phyloP scores from a whole-genome alignment of 2,113 vertebrate species.

The Daboia siamensis region DNA sequence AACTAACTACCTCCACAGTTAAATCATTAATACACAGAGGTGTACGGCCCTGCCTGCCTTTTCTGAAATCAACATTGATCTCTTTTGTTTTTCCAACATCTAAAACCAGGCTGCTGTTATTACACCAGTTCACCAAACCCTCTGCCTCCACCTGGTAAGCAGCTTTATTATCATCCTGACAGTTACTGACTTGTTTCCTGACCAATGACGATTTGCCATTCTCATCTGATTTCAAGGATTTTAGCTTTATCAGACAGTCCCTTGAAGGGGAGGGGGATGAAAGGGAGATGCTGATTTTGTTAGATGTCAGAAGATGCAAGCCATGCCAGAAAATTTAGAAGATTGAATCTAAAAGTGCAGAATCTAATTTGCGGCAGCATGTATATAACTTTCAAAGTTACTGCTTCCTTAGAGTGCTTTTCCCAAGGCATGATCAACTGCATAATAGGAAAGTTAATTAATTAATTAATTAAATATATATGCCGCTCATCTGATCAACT shows the following conservation, averaged over 20 bases:
- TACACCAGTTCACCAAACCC: no score
- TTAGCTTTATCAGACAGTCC: no score
- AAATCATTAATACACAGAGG: no score
- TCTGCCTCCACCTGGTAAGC: no score
- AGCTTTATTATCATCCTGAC: no score
- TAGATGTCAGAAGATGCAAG: not conserved
- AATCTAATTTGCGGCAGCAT: conserved; percentile 38
- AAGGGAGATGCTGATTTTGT: not conserved
- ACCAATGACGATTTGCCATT: not conserved
- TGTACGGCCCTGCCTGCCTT: no score
- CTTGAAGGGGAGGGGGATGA: accelerated
- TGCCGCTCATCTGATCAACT: not conserved
- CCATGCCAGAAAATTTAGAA: conserved; percentile 26
- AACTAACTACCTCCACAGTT: no score
- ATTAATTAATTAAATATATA: not conserved
- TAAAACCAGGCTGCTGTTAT: no score
- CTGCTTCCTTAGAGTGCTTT: conserved; percentile 45
- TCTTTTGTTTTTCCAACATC: no score
- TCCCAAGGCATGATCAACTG: conserved; percentile 53
- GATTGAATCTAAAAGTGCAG: conserved; percentile 18
- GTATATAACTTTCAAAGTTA: conserved; percentile 30
- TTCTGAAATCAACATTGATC: no score
- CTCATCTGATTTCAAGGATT: not conserved
- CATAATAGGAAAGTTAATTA: conserved; percentile 37
- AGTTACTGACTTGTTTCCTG: not conserved